Evolutionary conservation across 2,113 vertebrate genomes (phyloP).

Genomic region (Sorex araneus): DNA sequence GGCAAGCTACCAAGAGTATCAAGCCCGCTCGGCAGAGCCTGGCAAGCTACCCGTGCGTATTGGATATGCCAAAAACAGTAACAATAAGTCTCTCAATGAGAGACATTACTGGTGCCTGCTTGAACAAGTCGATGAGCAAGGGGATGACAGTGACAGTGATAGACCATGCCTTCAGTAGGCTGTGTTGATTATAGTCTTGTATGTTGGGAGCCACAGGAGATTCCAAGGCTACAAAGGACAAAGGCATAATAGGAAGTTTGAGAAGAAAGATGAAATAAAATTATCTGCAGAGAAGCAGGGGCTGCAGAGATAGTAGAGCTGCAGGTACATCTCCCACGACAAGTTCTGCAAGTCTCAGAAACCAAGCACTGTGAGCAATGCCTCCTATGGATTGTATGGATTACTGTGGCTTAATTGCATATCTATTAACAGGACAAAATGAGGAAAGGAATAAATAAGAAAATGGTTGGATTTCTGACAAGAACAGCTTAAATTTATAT

Average conservation of each 20-base stretch:
- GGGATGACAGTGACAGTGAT: too few species aligned
- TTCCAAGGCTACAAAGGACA: neutral
- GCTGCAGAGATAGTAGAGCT: neutral
- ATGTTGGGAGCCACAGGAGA: neutral
- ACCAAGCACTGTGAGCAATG: fast-evolving
- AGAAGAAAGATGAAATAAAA: neutral
- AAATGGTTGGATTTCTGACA: neutral
- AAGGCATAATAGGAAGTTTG: neutral
- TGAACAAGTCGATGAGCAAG: too few species aligned
- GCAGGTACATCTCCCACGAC: neutral
- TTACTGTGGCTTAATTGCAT: neutral
- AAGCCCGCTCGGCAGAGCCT: too few species aligned
- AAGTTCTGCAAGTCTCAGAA: neutral
- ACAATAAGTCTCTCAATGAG: too few species aligned
- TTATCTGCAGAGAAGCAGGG: neutral
- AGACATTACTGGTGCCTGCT: too few species aligned
- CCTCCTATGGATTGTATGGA: neutral
- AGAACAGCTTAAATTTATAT: neutral
- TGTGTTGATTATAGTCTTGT: neutral
- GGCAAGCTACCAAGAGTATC: too few species aligned
- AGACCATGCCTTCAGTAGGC: neutral
- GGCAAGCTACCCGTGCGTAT: too few species aligned
- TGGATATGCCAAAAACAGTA: too few species aligned
- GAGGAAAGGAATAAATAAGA: neutral
- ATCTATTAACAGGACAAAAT: neutral